phyloP scores from a whole-genome alignment of 2,797 vertebrate genomes.

The Tolypeutes matacus region DNA sequence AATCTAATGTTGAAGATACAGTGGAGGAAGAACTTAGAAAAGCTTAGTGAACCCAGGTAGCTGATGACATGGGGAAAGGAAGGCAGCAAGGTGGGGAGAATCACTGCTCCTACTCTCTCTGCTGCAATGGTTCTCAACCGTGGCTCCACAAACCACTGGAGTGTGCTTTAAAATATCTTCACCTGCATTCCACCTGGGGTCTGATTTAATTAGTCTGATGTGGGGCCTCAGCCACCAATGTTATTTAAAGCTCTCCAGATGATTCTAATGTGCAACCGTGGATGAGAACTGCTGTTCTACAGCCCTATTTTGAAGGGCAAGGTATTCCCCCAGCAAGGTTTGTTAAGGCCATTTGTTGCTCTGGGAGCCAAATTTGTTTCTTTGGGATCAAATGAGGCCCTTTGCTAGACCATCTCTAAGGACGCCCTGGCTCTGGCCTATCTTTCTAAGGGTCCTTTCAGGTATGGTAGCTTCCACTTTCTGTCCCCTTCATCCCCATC shows the following conservation, averaged over 20 bases:
- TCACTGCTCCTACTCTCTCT: neutral
- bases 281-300: neutral
- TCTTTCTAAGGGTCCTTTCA: neutral
- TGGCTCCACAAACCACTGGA: neutral
- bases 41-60: neutral
- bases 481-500: neutral
- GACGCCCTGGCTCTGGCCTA: neutral
- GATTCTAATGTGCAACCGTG: neutral
- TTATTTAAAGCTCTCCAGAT: neutral
- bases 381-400: neutral
- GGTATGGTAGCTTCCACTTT: neutral
- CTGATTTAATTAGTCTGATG: neutral
- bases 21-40: neutral
- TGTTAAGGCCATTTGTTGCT: too few species aligned
- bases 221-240: neutral
- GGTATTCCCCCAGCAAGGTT: neutral
- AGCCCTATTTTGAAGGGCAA: neutral
- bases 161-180: neutral
- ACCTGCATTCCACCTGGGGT: neutral
- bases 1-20: neutral
- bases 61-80: neutral
- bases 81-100: too few species aligned
- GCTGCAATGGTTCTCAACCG: neutral
- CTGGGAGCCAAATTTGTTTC: too few species aligned
- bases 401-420: neutral